These are phyloP conservation scores for Salminus brasiliensis DNA, from an alignment of 2,113 vertebrate species.

Conservation along the genomic window DNA sequence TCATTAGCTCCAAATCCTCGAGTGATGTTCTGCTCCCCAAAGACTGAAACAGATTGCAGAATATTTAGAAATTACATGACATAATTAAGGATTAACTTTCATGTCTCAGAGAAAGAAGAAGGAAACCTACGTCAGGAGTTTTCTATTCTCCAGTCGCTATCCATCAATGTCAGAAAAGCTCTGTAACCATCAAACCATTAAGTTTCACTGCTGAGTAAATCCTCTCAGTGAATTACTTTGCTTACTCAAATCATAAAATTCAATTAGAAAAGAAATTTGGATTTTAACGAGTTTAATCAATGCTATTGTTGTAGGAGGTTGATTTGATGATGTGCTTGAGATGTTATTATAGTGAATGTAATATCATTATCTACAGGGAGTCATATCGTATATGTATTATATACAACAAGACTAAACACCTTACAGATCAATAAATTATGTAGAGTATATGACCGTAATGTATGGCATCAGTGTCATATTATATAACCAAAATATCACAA, in stretches of 20 bases:
- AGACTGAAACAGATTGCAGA: constrained; percentile 77
- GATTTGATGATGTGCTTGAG: too few species aligned
- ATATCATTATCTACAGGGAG: too few species aligned
- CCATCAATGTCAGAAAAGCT: constrained; percentile 27
- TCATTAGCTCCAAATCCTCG: constrained; percentile 81
- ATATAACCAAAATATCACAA: too few species aligned
- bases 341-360: too few species aligned
- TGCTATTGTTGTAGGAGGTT: background rate
- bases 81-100: constrained; percentile 80
- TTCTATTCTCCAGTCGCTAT: constrained; percentile 39
- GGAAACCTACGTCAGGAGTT: constrained; percentile 53
- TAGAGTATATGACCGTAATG: too few species aligned
- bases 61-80: constrained; percentile 78
- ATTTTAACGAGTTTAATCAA: background rate
- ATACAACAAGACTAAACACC: too few species aligned
- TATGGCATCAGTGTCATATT: too few species aligned
- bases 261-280: background rate
- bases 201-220: background rate
- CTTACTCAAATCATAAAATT: background rate
- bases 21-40: constrained; percentile 75
- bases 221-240: background rate
- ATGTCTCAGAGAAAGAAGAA: constrained; percentile 69
- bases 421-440: too few species aligned
- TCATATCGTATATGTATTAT: too few species aligned
- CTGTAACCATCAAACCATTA: background rate